A percentile compares a stretch with the other conserved stretches of the same genome.
These are phyloP conservation scores for Clostera curtula DNA, from an alignment of 2,888 invertebrate species.

Conservation along the genomic window DNA sequence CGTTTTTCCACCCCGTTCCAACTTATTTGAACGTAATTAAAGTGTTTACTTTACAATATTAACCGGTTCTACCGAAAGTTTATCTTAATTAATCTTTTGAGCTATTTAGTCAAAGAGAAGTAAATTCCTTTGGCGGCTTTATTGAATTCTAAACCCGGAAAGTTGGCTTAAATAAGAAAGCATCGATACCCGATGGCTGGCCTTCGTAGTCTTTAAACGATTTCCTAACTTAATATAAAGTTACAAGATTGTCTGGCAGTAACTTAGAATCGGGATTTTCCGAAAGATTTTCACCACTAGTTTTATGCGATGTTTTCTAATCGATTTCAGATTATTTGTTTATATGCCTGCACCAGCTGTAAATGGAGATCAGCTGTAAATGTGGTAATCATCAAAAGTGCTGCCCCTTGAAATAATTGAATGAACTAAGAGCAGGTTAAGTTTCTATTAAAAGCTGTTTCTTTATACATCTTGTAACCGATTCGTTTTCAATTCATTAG, in stretches of 20 bases:
- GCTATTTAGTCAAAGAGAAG: constrained; percentile 68
- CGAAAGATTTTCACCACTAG: no score
- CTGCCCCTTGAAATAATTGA: no score
- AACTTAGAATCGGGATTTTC: constrained; percentile 35
- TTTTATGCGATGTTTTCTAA: no score
- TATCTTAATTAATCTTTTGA: constrained; percentile 66
- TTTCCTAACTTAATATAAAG: constrained; percentile 59
- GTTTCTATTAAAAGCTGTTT: no score
- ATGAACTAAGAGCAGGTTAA: no score
- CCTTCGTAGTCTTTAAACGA: constrained; percentile 52
- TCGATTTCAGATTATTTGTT: no score
- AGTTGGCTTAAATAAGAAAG: constrained; percentile 64
- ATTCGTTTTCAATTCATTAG: no score
- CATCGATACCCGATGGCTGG: constrained; percentile 58
- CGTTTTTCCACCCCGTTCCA: constrained; percentile 25
- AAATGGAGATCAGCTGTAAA: no score
- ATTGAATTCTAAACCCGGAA: constrained; percentile 64
- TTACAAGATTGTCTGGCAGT: constrained; percentile 48
- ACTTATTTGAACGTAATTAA: constrained; percentile 36
- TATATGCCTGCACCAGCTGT: no score
- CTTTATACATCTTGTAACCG: no score
- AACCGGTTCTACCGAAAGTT: constrained; percentile 50
- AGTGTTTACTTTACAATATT: constrained; percentile 47
- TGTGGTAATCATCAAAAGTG: no score
- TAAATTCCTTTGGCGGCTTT: constrained; percentile 63